phyloP scores from a whole-genome alignment of 2,113 vertebrate species.

The Pitta sordida region DNA sequence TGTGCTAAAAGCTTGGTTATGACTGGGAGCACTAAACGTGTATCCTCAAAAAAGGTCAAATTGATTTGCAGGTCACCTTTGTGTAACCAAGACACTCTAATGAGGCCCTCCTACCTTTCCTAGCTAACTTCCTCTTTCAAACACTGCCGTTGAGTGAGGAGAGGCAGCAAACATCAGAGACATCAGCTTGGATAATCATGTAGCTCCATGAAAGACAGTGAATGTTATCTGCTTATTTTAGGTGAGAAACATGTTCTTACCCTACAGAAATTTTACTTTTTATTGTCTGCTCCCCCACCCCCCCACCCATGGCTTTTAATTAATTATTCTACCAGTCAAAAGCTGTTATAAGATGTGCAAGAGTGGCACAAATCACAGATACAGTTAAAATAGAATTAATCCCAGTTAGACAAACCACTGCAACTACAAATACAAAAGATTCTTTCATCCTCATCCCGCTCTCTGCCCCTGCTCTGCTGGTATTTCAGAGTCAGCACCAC shows the following conservation, averaged over 20 bases:
- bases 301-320: not conserved
- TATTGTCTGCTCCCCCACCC: fast-evolving
- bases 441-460: not conserved
- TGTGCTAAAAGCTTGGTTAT: not conserved
- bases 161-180: not conserved
- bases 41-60: not conserved
- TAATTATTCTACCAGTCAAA: not conserved
- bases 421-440: not conserved
- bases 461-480: fast-evolving
- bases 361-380: not conserved
- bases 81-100: not conserved
- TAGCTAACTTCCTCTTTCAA: not conserved
- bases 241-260: not conserved
- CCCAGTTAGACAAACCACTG: not conserved
- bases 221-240: not conserved
- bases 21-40: not conserved
- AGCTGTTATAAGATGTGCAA: no score
- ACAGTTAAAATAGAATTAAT: not conserved
- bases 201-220: not conserved
- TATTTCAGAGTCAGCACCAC: not conserved
- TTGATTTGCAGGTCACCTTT: constrained; percentile 11
- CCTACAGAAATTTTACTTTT: not conserved
- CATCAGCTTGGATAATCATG: fast-evolving
- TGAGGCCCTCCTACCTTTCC: not conserved
- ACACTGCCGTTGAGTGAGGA: not conserved